Conservation (phyloP, 2,888 invertebrate genomes). For the Mongoloraphidia duomilia region DNA sequence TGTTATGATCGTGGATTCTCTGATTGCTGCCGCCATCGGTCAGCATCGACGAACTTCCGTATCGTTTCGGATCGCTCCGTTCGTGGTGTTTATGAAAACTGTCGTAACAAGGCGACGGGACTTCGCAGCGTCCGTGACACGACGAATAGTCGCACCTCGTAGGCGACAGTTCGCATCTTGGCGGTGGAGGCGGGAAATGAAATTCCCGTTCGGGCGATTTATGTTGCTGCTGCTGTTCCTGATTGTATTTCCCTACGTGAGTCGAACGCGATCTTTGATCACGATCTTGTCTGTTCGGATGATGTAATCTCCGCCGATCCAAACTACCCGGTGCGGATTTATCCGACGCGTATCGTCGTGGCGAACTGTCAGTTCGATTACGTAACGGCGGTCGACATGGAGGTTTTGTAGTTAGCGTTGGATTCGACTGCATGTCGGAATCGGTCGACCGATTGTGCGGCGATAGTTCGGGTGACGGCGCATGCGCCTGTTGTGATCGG, state of each 20-base stretch:
- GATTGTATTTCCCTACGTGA: constrained; percentile 33
- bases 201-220: constrained; percentile 1
- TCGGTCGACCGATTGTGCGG: not conserved
- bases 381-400: constrained; percentile 8
- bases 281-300: constrained; percentile 39
- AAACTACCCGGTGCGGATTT: constrained; percentile 36
- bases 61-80: constrained; percentile 30
- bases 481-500: constrained; percentile 6
- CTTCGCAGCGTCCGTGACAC: not conserved
- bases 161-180: not conserved
- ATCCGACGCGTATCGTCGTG: constrained; percentile 21
- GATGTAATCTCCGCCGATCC: constrained; percentile 37
- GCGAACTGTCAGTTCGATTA: constrained; percentile 17
- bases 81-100: constrained; percentile 45
- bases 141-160: not conserved
- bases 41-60: constrained; percentile 32
- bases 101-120: constrained; percentile 31
- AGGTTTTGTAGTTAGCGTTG: constrained; percentile 4
- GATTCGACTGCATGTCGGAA: not conserved
- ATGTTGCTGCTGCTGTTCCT: not conserved
- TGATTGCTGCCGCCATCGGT: constrained; percentile 19
- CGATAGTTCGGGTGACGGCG: not conserved
- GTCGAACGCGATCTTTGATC: constrained; percentile 50
- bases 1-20: constrained; percentile 15
- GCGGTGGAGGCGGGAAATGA: constrained; percentile 6